Evolutionary conservation across 2,113 vertebrate species (phyloP).

Genomic region (Mus pahari): DNA sequence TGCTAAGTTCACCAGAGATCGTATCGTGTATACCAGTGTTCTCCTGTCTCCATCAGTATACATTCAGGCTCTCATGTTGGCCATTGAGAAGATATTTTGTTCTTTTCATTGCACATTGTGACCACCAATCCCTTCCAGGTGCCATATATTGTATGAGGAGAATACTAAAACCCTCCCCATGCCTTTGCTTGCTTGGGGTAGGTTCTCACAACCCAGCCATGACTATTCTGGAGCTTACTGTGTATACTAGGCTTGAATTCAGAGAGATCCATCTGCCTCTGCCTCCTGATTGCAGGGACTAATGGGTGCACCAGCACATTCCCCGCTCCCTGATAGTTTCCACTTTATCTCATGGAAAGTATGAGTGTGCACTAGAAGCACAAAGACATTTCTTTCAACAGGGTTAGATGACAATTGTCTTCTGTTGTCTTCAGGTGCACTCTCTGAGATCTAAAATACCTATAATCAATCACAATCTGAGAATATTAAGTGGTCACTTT

Average conservation of each 20-base stretch:
- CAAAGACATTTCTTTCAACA: background rate
- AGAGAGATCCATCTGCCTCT: background rate
- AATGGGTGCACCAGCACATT: background rate
- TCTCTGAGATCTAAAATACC: background rate
- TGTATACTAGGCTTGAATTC: background rate
- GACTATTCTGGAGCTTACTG: background rate
- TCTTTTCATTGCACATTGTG: constrained; percentile 33
- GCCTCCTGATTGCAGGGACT: background rate
- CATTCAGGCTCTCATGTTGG: background rate
- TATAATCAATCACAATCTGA: background rate
- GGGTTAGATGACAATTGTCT: background rate
- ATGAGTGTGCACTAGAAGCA: constrained; percentile 2
- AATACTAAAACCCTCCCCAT: background rate
- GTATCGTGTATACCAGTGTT: background rate
- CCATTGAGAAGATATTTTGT: background rate
- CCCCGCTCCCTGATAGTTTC: background rate
- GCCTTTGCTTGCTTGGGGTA: background rate
- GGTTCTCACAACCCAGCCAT: background rate
- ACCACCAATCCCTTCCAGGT: background rate
- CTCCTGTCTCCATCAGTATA: background rate
- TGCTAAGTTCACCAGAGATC: background rate
- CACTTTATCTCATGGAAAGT: background rate
- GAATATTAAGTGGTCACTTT: constrained; percentile 3
- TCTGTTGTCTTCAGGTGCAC: background rate
- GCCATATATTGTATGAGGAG: background rate